Evolutionary conservation across 2,797 vertebrate genomes (phyloP).

Genomic region (Sebastolobus altivelis): DNA sequence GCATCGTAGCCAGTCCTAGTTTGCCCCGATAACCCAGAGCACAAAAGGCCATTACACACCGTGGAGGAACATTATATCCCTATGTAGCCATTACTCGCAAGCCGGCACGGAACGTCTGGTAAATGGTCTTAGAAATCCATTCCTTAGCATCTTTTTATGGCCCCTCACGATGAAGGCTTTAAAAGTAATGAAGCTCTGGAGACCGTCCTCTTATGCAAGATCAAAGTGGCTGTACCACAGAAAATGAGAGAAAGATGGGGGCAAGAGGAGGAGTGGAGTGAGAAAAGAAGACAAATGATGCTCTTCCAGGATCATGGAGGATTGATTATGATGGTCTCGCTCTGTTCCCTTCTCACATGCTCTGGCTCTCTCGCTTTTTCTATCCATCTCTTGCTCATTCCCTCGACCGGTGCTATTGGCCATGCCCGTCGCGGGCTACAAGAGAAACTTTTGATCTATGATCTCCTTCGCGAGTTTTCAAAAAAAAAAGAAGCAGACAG

Average conservation of each 20-base stretch:
- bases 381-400: slow-evolving; percentile 45
- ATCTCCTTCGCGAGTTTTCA: slow-evolving; percentile 13
- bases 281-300: slow-evolving; percentile 79
- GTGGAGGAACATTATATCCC: slow-evolving; percentile 64
- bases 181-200: slow-evolving; percentile 79
- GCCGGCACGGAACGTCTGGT: slow-evolving; percentile 56
- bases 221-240: slow-evolving; percentile 70
- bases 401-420: slow-evolving; percentile 20
- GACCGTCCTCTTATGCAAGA: slow-evolving; percentile 64
- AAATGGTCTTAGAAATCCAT: slow-evolving; percentile 78
- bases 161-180: slow-evolving; percentile 71
- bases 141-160: slow-evolving; percentile 81
- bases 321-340: slow-evolving; percentile 77
- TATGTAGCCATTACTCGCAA: slow-evolving; percentile 65
- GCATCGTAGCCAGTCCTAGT: slow-evolving; percentile 44
- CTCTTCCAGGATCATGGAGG: slow-evolving; percentile 75
- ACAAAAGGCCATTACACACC: slow-evolving; percentile 60
- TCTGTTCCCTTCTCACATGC: slow-evolving; percentile 57
- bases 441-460: slow-evolving; percentile 68
- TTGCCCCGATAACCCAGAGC: slow-evolving; percentile 62
- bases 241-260: slow-evolving; percentile 71
- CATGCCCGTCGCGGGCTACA: slow-evolving; percentile 8
- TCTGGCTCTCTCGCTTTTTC: slow-evolving; percentile 43
- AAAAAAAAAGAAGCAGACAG: slow-evolving; percentile 1
- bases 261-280: slow-evolving; percentile 62